Conservation (phyloP, 2,888 invertebrate species). For the Sympetrum striolatum region DNA sequence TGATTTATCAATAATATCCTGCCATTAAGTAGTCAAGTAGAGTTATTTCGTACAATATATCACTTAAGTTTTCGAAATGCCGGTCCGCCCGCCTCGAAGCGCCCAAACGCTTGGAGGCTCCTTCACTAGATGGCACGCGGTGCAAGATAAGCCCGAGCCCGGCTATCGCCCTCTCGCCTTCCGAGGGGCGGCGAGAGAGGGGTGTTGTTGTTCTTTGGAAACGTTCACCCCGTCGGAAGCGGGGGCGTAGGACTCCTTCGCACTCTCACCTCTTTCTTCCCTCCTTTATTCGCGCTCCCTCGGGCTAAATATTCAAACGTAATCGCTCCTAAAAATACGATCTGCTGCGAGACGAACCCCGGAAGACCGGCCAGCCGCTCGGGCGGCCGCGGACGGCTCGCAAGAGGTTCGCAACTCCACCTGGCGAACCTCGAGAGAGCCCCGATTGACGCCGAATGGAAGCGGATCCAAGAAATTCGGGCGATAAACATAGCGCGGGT, state of each 20-base stretch:
- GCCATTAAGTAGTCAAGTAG: too few species aligned
- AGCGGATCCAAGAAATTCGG: neutral
- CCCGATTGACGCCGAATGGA: neutral
- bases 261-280: slow-evolving; percentile 1
- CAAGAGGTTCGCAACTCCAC: neutral
- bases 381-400: neutral
- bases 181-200: neutral
- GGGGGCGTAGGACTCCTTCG: neutral
- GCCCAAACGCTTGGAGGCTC: neutral
- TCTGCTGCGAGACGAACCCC: neutral
- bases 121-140: neutral
- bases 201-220: slow-evolving; percentile 34
- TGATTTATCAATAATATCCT: too few species aligned
- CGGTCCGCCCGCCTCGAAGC: neutral
- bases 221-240: slow-evolving; percentile 18
- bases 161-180: neutral
- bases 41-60: neutral
- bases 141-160: neutral
- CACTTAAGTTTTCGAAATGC: neutral
- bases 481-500: too few species aligned
- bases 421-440: neutral
- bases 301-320: neutral
- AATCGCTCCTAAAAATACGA: slow-evolving; percentile 10
- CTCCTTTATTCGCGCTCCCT: neutral
- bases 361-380: neutral